These are phyloP conservation scores for Nesogale talazaci DNA, from an alignment of 2,113 vertebrate genomes.

Conservation along the genomic window DNA sequence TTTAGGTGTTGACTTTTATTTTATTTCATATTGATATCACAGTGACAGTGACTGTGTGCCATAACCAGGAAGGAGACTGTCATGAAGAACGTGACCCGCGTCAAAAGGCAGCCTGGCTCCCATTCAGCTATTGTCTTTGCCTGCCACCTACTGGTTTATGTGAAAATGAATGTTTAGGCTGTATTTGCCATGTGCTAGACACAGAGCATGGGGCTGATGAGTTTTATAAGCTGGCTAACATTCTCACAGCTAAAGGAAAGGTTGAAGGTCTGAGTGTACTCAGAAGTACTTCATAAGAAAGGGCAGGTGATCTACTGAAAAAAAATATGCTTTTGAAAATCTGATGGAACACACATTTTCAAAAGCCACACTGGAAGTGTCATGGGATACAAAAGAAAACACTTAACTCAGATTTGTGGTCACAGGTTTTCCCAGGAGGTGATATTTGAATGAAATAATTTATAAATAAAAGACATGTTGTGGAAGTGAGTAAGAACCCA, in stretches of 20 bases:
- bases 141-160: constrained; percentile 79
- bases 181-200: background rate
- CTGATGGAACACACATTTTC: background rate
- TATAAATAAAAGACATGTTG: no score
- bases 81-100: constrained; percentile 70
- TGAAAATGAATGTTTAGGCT: constrained; percentile 40
- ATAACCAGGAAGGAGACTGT: background rate
- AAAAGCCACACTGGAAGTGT: background rate
- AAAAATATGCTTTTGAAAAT: background rate
- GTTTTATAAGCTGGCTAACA: background rate
- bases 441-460: no score
- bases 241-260: background rate
- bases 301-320: background rate
- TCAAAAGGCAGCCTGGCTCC: constrained; percentile 78
- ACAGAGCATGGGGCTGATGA: no score
- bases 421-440: no score
- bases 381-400: background rate
- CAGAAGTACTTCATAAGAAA: background rate
- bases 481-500: no score
- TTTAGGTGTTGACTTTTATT: constrained; percentile 84
- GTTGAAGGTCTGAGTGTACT: background rate
- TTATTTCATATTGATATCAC: constrained; percentile 90
- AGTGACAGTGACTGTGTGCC: constrained; percentile 83
- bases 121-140: constrained; percentile 67
- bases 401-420: background rate